phyloP scores from a whole-genome alignment of 2,888 invertebrate genomes.

The Caenorhabditis angaria region DNA sequence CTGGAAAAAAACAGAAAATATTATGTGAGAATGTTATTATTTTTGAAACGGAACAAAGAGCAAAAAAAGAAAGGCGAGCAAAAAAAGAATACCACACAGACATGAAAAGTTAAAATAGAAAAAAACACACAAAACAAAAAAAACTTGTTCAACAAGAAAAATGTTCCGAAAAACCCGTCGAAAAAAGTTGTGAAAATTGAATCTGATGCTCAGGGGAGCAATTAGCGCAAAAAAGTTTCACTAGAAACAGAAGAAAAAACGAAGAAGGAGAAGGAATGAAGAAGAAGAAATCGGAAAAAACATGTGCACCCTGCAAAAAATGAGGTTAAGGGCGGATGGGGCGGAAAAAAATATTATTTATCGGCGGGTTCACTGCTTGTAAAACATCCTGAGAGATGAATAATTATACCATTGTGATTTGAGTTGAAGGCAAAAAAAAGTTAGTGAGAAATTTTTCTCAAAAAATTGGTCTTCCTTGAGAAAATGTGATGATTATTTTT shows the following conservation, averaged over 20 bases:
- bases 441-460: too few relatives aligned
- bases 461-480: too few relatives aligned
- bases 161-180: slow-evolving; percentile 34
- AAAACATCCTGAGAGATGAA: not conserved
- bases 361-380: not conserved
- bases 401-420: not conserved
- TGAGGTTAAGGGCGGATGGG: not conserved
- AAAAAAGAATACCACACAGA: slow-evolving; percentile 9
- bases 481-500: too few relatives aligned
- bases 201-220: slow-evolving; percentile 54
- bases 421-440: too few relatives aligned
- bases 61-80: not conserved
- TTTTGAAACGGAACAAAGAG: not conserved
- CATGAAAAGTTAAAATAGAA: slow-evolving; percentile 10
- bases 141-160: slow-evolving; percentile 5
- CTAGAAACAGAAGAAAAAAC: not conserved
- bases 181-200: slow-evolving; percentile 43
- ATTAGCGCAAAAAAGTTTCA: slow-evolving; percentile 31
- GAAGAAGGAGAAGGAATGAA: too few relatives aligned
- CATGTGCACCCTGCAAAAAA: not conserved
- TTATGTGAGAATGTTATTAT: slow-evolving; percentile 10
- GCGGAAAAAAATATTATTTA: not conserved
- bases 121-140: slow-evolving; percentile 19
- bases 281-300: too few relatives aligned
- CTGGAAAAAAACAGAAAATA: slow-evolving; percentile 12